phyloP scores from a whole-genome alignment of 2,113 vertebrate genomes.

The Erpornis zantholeuca region DNA sequence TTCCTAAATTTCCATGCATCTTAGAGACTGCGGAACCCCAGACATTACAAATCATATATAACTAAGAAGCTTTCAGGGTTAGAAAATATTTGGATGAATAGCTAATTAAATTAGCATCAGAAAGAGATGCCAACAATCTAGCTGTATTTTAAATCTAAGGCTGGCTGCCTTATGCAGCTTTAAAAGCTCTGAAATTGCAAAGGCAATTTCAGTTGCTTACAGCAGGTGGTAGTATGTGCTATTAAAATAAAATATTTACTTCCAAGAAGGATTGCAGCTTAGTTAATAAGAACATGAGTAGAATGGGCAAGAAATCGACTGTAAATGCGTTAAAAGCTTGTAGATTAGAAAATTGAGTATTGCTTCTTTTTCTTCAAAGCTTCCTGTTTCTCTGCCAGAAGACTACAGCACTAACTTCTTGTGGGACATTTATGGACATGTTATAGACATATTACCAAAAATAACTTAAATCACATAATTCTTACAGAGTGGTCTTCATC shows the following conservation, averaged over 20 bases:
- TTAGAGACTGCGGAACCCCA: neutral
- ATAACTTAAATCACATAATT: neutral
- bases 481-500: neutral
- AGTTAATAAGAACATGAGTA: constrained; percentile 14
- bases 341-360: neutral
- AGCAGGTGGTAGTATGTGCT: constrained; percentile 68
- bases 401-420: neutral
- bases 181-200: neutral
- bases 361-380: neutral
- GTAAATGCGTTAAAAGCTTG: neutral
- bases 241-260: constrained; percentile 45
- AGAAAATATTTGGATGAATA: constrained; percentile 3
- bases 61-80: neutral
- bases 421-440: neutral
- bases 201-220: constrained; percentile 12
- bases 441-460: neutral
- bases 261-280: neutral
- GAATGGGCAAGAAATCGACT: constrained; percentile 18
- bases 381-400: neutral
- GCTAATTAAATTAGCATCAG: neutral
- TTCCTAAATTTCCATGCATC: neutral
- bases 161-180: neutral
- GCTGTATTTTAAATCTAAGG: neutral
- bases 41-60: neutral
- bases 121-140: neutral